Percentiles rank a stretch among this genome's conserved stretches.
phyloP scores from a whole-genome alignment of 2,797 vertebrate genomes.

The Novumbra hubbsi region DNA sequence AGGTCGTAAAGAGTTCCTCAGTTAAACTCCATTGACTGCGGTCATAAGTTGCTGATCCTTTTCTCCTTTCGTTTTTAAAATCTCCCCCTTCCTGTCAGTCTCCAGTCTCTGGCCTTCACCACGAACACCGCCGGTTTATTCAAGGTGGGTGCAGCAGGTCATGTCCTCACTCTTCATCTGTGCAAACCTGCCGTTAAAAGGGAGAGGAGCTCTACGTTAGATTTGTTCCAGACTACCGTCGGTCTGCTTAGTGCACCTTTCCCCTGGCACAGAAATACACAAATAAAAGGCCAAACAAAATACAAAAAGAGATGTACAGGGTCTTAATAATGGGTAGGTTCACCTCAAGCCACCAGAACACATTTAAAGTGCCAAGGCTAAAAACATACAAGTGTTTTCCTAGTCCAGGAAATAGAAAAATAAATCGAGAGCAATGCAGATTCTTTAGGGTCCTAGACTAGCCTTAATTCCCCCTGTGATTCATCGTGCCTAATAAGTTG shows the following conservation, averaged over 20 bases:
- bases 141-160: conserved; percentile 65
- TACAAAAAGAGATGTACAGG: too few species aligned
- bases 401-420: too few species aligned
- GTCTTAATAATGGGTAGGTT: too few species aligned
- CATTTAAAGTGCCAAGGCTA: too few species aligned
- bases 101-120: conserved; percentile 61
- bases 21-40: conserved; percentile 70
- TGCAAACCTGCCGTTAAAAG: conserved; percentile 86
- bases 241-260: not conserved
- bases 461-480: too few species aligned
- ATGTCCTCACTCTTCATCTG: conserved; percentile 85
- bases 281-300: too few species aligned
- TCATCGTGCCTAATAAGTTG: too few species aligned
- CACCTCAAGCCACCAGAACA: too few species aligned
- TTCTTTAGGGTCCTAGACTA: too few species aligned
- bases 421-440: too few species aligned
- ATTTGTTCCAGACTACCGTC: conserved; percentile 9
- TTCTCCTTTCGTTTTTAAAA: conserved; percentile 54
- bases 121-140: conserved; percentile 84
- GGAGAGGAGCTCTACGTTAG: not conserved
- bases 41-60: conserved; percentile 40
- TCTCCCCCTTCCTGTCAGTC: conserved; percentile 64
- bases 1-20: conserved; percentile 62
- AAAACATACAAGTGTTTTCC: not conserved
- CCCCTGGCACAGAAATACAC: not conserved